Evolutionary conservation across 2,888 invertebrate genomes (phyloP), one percentile per base, ranked within the genome.

Genomic region (Homarus gammarus): DNA sequence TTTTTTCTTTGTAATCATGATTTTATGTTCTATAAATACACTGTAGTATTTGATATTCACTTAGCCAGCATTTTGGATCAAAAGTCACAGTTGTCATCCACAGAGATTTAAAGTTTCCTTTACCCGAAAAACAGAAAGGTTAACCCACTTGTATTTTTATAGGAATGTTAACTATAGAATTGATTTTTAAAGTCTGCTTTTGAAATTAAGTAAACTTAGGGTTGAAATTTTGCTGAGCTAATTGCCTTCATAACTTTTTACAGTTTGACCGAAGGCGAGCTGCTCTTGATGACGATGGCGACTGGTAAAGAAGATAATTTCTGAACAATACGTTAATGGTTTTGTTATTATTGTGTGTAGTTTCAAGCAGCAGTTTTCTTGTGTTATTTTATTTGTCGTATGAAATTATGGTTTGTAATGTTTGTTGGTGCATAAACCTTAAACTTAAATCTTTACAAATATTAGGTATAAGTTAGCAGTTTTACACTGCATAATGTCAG

Each of bases 211-310:
- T 44, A 12, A 44, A 44, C 5, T 44, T 5, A 8, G 5, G 44
- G 12, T 44, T 33, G 8, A 72, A 10, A 36, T 18, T 22, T 12
- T 31, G 44, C 33, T 72, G 49, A 6, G 5, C 51, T 15, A 70
- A 18, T 44, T 27, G 0, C n/a, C n/a, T n/a, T n/a, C n/a, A 31
- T 70, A 49, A 33, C 22, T 92, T 91, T 92, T 94, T 93, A 89
- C 93, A 98, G 95, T 98, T 97, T 95, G 98, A 98, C 94, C 95
- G 98, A 93, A 96, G 98, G 93, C 95, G 98, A 94, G 97, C 97
- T 84, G 97, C 97, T 83, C 94, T 98, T 88, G 98, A 98, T 89
- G 92, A 92, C 94, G 97, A 97, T 1, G 97, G 97, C 93, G 97
- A 97, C 72, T 86, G 79, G 79, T 86, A 79, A 56, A 77, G 18